A percentile compares a stretch with the other conserved stretches of the same genome.
phyloP scores from a whole-genome alignment of 2,888 invertebrate species.

The Crepidodera aurea region DNA sequence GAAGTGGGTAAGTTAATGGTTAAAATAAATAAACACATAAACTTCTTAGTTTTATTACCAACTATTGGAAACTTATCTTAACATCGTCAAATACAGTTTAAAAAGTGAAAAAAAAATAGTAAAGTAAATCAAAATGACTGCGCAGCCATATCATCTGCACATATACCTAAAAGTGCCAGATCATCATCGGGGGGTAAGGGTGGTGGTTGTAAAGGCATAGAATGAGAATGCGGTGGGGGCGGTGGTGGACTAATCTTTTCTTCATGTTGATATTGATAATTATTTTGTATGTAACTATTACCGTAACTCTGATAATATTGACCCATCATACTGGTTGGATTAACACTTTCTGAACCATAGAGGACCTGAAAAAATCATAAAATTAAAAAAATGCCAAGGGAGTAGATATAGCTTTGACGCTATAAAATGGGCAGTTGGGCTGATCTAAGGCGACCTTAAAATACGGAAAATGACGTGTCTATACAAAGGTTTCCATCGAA shows the following conservation, averaged over 20 bases:
- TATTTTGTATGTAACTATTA: conserved; percentile 52
- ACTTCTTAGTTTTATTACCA: neutral
- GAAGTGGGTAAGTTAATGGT: too few species aligned
- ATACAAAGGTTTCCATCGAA: too few species aligned
- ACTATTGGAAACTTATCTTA: neutral
- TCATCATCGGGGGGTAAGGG: conserved; percentile 65
- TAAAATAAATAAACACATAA: too few species aligned
- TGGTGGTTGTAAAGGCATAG: conserved; percentile 58
- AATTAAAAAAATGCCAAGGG: conserved; percentile 5
- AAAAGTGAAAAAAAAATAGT: neutral
- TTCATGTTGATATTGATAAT: neutral
- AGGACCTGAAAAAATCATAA: conserved; percentile 36
- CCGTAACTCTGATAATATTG: conserved; percentile 55
- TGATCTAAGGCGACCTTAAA: too few species aligned
- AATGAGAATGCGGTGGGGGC: conserved; percentile 53
- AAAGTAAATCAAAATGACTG: conserved; percentile 56
- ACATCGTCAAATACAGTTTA: neutral
- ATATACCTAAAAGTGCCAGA: conserved; percentile 85
- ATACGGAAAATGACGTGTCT: too few species aligned
- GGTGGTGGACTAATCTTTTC: conserved; percentile 26
- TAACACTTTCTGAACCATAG: conserved; percentile 46
- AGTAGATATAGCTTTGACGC: too few species aligned
- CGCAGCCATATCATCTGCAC: conserved; percentile 79
- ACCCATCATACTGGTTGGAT: conserved; percentile 46
- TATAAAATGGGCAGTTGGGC: too few species aligned